phyloP scores from a whole-genome alignment of 1,140 invertebrate genomes.

The Diprion similis region DNA sequence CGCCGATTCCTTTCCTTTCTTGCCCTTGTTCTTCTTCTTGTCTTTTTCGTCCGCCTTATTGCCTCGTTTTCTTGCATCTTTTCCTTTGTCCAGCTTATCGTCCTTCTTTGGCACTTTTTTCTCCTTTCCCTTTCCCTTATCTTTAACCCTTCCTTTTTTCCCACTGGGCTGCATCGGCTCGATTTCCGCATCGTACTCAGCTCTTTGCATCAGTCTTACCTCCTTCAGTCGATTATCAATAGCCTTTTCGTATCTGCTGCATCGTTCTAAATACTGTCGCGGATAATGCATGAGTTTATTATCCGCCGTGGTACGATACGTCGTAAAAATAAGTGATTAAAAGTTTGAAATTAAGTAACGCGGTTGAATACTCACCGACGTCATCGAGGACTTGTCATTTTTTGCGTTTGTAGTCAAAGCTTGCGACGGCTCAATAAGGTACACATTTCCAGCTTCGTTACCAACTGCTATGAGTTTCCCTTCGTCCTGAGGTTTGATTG shows the following conservation, averaged over 20 bases:
- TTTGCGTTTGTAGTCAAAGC: conserved; percentile 77
- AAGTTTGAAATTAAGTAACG: background rate
- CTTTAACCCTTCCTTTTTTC: conserved; percentile 19
- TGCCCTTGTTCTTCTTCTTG: conserved; percentile 23
- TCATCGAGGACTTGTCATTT: conserved; percentile 83
- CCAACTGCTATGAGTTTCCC: conserved; percentile 77
- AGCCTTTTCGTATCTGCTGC: conserved; percentile 44
- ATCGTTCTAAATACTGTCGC: conserved; percentile 45
- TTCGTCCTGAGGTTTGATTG: conserved; percentile 65
- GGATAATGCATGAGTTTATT: background rate
- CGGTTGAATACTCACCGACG: conserved; percentile 68
- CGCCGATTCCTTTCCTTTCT: conserved; percentile 18
- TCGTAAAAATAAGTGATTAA: background rate
- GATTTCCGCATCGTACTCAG: conserved; percentile 16
- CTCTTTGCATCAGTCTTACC: conserved; percentile 32
- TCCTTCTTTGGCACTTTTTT: conserved; percentile 24
- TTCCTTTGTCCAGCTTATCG: conserved; percentile 16
- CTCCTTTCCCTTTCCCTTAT: conserved; percentile 17
- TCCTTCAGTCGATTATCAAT: conserved; percentile 47
- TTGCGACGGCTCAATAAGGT: conserved; percentile 83
- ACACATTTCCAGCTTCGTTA: conserved; percentile 80
- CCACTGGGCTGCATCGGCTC: conserved; percentile 11
- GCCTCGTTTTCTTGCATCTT: conserved; percentile 19
- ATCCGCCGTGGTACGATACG: background rate
- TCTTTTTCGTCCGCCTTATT: conserved; percentile 19